Percentiles rank a stretch among this genome's conserved stretches.
These are phyloP conservation scores for Leucophenga varia DNA, from an alignment of 1,140 invertebrate species.

Conservation along the genomic window DNA sequence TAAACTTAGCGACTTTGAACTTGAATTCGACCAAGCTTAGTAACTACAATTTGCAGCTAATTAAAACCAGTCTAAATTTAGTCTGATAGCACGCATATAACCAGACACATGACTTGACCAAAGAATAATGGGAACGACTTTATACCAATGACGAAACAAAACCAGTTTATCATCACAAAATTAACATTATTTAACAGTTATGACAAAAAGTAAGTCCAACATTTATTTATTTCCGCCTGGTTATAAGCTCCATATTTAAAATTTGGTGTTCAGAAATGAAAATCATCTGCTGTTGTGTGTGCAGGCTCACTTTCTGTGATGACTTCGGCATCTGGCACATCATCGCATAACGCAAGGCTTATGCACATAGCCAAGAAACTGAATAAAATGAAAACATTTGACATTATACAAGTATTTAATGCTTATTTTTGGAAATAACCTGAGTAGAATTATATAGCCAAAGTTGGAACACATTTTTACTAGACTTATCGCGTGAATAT, in stretches of 20 bases:
- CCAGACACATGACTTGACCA: no score
- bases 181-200: constrained; percentile 12
- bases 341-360: constrained; percentile 14
- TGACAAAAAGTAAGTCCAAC: no score
- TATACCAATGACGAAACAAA: constrained; percentile 2
- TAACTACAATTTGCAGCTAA: constrained; percentile 4
- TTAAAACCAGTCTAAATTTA: constrained; percentile 15
- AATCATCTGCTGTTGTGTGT: constrained; percentile 24
- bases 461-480: constrained; percentile 20
- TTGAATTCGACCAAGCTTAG: constrained; percentile 8
- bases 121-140: no score
- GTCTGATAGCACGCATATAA: background rate
- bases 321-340: constrained; percentile 26
- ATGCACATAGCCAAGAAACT: constrained; percentile 20
- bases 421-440: constrained; percentile 8
- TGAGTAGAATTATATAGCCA: constrained; percentile 17
- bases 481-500: constrained; percentile 2
- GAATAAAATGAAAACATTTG: constrained; percentile 1
- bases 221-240: constrained; percentile 10
- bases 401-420: background rate
- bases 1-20: constrained; percentile 18
- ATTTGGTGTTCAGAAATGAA: constrained; percentile 12
- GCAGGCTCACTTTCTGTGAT: constrained; percentile 32
- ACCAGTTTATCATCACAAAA: constrained; percentile 1
- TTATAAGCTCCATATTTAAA: background rate